Base-by-base conservation (phyloP, 2,113 vertebrate genomes). In the Jacana jacana region DNA sequence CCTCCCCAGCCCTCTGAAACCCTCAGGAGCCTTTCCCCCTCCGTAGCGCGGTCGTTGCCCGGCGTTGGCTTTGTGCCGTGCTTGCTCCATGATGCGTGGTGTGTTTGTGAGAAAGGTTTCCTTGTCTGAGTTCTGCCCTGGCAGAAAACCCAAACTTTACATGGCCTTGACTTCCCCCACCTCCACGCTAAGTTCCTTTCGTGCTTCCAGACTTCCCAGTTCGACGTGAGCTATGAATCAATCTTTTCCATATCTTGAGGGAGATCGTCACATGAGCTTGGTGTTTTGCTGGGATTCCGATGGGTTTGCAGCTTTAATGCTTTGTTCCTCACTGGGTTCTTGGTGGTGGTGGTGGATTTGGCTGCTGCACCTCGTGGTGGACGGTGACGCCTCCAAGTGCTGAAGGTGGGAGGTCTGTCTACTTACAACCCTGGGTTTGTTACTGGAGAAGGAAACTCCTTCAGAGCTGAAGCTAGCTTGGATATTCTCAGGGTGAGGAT, bases 311-410 rank as follows among this genome's bases (percentile, higher is more conserved):
- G 77, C 82, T 55, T 13, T 28, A 57, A 4, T 27, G 63, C 12
- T 0, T 35, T 22, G 64, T 30, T 52, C 58, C 15, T 0, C 5
- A 0, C 44, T 9, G 70, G 39, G 6, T 14, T 58, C 52, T n/a
- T 22, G 48, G 55, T 25, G 48, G 55, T 25, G 60, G n/a, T 17
- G 48, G 13, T 2, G 19, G 87, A 1, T 60, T 42, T n/a, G 76
- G 76, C 64, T 30, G 76, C 63, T 24, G 9, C 30, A 4, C 37
- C 55, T 39, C 1, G 1, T 5, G 55, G 28, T 13, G 11, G 80
- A 6, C 5, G 1, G 61, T 11, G 40, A 31, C 0, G 8, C 40
- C 51, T 31, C 33, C 14, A 2, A 46, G 44, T 3, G 37, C 57
- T 13, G 40, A 7, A 8, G 37, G 28, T 39, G 68, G 75, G 55